Percentiles rank a stretch among this genome's conserved stretches.
Evolutionary conservation across 2,113 vertebrate genomes (phyloP).

Genomic region (Columba janthina): DNA sequence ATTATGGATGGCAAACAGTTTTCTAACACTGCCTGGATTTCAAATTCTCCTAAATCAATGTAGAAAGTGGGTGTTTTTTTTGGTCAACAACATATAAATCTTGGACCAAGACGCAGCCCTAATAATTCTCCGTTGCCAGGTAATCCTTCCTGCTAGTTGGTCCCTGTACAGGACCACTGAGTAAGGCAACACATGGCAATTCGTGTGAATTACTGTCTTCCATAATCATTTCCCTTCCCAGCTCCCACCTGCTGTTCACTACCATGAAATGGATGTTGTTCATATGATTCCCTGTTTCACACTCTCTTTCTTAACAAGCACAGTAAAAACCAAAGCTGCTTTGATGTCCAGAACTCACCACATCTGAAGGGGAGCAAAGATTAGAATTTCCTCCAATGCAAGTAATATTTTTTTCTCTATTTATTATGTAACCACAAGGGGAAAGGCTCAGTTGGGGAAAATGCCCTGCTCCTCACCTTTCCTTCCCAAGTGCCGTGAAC

Average conservation of each 20-base stretch:
- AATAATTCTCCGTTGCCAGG: background rate
- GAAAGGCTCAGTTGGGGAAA: background rate
- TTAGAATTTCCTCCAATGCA: background rate
- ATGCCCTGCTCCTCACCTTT: background rate
- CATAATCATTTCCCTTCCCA: rapidly evolving
- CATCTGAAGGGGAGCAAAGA: background rate
- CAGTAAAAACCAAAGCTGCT: background rate
- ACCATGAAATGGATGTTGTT: background rate
- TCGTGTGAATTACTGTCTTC: background rate
- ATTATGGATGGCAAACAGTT: background rate
- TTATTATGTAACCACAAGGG: background rate
- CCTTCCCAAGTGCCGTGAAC: background rate
- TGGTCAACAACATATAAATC: background rate
- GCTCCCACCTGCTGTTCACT: background rate
- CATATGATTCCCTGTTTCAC: background rate
- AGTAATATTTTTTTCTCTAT: background rate
- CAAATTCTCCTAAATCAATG: background rate
- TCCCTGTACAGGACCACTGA: background rate
- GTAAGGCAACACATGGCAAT: background rate
- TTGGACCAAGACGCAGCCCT: background rate
- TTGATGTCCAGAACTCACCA: background rate
- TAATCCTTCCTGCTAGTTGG: background rate
- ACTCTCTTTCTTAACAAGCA: background rate
- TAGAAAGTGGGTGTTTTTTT: background rate
- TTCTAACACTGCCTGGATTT: background rate